A percentile compares a stretch with the other conserved stretches of the same genome.
Evolutionary conservation across 1,140 invertebrate species (phyloP).

Genomic region (Gerris buenoi): DNA sequence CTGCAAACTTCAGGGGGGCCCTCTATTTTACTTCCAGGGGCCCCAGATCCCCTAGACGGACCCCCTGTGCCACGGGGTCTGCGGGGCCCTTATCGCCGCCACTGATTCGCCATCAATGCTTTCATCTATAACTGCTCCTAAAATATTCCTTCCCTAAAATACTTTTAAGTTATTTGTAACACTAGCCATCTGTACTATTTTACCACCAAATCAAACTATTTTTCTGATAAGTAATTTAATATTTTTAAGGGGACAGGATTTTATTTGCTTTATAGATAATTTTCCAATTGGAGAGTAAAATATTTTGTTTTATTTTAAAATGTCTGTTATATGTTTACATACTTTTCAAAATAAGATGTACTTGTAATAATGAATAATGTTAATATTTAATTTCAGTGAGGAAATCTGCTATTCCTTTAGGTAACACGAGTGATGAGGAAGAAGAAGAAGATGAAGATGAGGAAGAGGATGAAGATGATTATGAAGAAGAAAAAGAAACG

Average conservation of each 20-base stretch:
- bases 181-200: too few species aligned
- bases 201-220: not conserved
- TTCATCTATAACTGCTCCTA: too few species aligned
- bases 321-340: not conserved
- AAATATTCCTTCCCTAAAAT: too few species aligned
- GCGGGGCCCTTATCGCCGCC: too few species aligned
- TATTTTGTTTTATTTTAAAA: not conserved
- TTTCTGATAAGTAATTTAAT: not conserved
- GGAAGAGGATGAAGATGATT: conserved; percentile 7
- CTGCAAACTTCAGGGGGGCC: too few species aligned
- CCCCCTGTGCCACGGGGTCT: too few species aligned
- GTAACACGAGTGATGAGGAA: conserved; percentile 8
- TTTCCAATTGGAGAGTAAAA: not conserved
- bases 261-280: not conserved
- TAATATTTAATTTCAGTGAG: not conserved
- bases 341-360: too few species aligned
- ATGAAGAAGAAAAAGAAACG: conserved; percentile 6
- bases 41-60: too few species aligned
- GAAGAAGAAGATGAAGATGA: conserved; percentile 13
- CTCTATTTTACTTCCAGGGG: too few species aligned
- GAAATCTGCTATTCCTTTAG: not conserved
- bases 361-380: too few species aligned
- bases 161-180: too few species aligned
- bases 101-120: too few species aligned
- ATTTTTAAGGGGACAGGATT: not conserved